Evolutionary conservation across 2,113 vertebrate genomes (phyloP), one percentile per base, ranked within the genome.

Genomic region (Hemiscyllium ocellatum): DNA sequence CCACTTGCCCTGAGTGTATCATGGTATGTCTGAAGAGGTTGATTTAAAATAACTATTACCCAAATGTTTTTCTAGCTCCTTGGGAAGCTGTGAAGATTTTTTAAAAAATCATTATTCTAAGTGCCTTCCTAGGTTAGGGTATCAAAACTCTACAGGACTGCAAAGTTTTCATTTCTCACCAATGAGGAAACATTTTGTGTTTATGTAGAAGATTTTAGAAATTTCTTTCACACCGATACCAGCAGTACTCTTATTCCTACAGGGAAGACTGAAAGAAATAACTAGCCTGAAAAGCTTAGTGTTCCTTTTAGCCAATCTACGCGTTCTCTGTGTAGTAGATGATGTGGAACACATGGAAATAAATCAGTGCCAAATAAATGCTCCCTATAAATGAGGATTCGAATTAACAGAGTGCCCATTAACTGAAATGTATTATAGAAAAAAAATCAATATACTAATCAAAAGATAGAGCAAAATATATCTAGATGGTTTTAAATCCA

Each of bases 301-400:
- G 78, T 19, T 83, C n/a, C 37, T 19, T 69, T 94, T 94, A 33
- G 65, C 66, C 66, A 69, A 94, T 52, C 29, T 61, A 61, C 10
- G 56, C 56, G 19, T 42, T 22, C 47, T 19, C 50, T 56, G 86
- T 69, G 68, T 37, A 65, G 33, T 20, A 0, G 6, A 66, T 7
- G 13, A 56, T 10, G 26, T 22, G 24, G 1, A 94, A 94, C 42
- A 42, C 47, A 26, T 12, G 20, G 19, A 68, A 70, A 47, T 70
- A 70, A 69, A 70, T 94, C 68, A 50, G 65, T 22, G 37, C 66
- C 91, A 94, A 94, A 12, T 70, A 69, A 94, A 47, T 69, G 37
- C 15, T 94, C 33, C 90, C 90, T 93, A 68, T 93, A 93, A 66
- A 93, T 93, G n/a, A 94, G 22, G 65, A 94, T 42, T 94, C 91